Conservation (phyloP, 2,888 invertebrate genomes). For the Bellardia pandia region DNA sequence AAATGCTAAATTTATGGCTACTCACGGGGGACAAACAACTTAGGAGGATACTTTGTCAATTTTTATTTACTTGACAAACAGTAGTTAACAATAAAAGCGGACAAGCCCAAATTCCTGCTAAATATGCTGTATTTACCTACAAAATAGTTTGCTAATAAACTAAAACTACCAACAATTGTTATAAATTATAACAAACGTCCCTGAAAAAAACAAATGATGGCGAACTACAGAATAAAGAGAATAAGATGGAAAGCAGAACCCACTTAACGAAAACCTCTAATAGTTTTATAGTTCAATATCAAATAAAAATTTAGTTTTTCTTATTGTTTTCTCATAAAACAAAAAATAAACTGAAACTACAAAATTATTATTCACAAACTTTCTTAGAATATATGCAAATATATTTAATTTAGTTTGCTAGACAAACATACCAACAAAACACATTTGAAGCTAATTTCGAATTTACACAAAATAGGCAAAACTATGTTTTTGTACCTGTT, state of each 20-base stretch:
- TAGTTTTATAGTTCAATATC: constrained; percentile 29
- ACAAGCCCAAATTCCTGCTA: constrained; percentile 57
- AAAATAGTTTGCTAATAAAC: not conserved
- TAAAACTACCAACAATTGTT: constrained; percentile 18
- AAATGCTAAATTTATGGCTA: not conserved
- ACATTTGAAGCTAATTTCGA: not conserved
- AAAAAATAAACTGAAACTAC: not conserved
- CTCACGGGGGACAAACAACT: constrained; percentile 36
- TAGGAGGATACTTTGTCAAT: constrained; percentile 26
- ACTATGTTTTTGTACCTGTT: not conserved
- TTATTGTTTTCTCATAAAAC: not conserved
- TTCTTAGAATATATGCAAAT: constrained; percentile 10
- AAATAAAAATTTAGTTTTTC: not conserved
- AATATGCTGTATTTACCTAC: constrained; percentile 9
- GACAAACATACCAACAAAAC: not conserved
- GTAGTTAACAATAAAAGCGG: constrained; percentile 43
- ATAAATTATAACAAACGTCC: constrained; percentile 22
- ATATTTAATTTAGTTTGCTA: constrained; percentile 16
- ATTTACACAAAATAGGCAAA: not conserved
- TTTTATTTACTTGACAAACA: constrained; percentile 53
- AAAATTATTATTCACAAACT: constrained; percentile 27
- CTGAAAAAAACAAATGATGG: constrained; percentile 34
- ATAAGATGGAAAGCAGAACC: not conserved
- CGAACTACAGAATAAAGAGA: not conserved
- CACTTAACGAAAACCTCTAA: not conserved